phyloP scores from a whole-genome alignment of 2,797 vertebrate species.

The Setipinna tenuifilis region DNA sequence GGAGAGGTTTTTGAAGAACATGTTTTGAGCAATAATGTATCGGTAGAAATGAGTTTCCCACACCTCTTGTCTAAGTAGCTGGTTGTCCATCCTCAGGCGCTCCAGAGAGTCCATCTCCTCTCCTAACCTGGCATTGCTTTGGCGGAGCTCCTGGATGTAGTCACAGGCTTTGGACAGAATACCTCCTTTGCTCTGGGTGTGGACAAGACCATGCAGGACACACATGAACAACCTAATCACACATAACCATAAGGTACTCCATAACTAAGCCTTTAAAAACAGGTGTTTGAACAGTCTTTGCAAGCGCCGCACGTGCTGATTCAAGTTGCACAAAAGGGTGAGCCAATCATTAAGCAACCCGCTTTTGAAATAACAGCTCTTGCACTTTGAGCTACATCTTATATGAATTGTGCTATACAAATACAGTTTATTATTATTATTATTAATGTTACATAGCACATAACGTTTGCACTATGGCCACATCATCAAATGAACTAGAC shows the following conservation, averaged over 20 bases:
- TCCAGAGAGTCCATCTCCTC: constrained; percentile 85
- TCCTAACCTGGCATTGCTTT: constrained; percentile 86
- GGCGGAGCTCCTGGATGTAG: constrained; percentile 92
- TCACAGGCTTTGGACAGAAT: constrained; percentile 96
- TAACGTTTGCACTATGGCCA: not conserved
- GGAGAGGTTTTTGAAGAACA: too few relatives aligned
- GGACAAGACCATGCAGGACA: constrained; percentile 9
- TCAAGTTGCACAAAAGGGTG: not conserved
- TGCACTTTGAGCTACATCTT: too few relatives aligned
- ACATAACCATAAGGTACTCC: not conserved
- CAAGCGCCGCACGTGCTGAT: not conserved
- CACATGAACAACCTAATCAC: not conserved
- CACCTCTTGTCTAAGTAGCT: constrained; percentile 90
- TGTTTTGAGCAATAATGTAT: too few relatives aligned
- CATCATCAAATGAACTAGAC: not conserved
- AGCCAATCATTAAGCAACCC: not conserved
- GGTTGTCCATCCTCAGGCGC: constrained; percentile 89
- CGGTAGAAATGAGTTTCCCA: not conserved
- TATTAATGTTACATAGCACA: not conserved
- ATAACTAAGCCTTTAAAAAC: not conserved
- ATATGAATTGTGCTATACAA: too few relatives aligned
- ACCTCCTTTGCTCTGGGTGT: constrained; percentile 88
- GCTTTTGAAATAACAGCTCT: not conserved
- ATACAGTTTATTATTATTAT: too few relatives aligned
- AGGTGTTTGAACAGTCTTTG: not conserved